These are phyloP conservation scores for Trogon surrucura DNA, from an alignment of 2,113 vertebrate species.

Conservation along the genomic window DNA sequence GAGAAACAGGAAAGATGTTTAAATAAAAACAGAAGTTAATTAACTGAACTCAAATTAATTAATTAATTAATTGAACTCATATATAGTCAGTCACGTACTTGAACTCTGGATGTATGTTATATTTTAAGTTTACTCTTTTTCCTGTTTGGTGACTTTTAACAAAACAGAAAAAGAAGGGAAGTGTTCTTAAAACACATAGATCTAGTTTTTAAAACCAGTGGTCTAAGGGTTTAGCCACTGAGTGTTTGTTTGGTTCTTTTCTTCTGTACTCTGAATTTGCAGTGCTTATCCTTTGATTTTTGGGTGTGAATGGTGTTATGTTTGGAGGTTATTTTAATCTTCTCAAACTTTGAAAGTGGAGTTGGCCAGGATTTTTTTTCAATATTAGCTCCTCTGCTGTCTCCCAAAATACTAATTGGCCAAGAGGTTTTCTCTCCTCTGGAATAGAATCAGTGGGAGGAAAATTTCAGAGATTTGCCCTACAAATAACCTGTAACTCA, in stretches of 20 bases:
- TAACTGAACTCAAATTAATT: neutral
- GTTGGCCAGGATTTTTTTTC: neutral
- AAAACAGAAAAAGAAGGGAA: neutral
- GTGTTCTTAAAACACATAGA: neutral
- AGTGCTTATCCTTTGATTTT: neutral
- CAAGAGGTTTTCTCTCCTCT: neutral
- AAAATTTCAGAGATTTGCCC: neutral
- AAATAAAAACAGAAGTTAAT: neutral
- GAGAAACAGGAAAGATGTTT: neutral
- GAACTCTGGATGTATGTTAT: neutral
- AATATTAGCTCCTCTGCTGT: neutral
- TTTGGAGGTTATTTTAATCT: neutral
- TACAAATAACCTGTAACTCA: neutral
- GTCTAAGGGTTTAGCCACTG: neutral
- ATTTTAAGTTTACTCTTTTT: neutral
- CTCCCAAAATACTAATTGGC: neutral
- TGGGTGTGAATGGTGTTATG: neutral
- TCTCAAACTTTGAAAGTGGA: neutral
- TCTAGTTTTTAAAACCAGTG: neutral
- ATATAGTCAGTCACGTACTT: neutral
- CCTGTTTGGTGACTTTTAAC: neutral
- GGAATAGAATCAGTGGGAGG: neutral
- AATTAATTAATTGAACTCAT: neutral
- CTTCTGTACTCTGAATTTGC: neutral
- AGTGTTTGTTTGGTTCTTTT: neutral